Conservation (phyloP, 2,113 vertebrate species). For the Anguilla rostrata region DNA sequence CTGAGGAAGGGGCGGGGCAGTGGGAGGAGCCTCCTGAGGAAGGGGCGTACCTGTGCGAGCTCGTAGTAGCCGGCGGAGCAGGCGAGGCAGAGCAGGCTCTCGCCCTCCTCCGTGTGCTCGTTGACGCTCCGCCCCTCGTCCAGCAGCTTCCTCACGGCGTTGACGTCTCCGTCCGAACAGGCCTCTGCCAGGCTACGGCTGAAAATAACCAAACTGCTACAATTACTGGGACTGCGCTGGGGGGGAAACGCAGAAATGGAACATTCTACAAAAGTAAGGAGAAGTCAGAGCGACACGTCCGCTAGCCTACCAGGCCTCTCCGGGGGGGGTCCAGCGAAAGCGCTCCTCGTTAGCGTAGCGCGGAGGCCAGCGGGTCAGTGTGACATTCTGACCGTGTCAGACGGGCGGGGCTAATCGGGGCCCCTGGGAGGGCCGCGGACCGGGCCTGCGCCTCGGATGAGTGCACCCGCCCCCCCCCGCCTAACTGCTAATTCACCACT, state of each 20-base stretch:
- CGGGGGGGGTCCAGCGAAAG: no score
- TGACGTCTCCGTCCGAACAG: slow-evolving; percentile 97
- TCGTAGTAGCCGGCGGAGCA: slow-evolving; percentile 98
- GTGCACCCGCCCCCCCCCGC: no score
- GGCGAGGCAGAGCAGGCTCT: slow-evolving; percentile 94
- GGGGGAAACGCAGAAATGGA: slow-evolving; percentile 32
- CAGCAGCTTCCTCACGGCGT: slow-evolving; percentile 93
- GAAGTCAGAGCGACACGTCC: neutral
- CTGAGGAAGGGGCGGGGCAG: neutral
- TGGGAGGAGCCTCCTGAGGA: neutral
- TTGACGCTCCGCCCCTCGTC: slow-evolving; percentile 97
- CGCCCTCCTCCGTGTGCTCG: slow-evolving; percentile 97
- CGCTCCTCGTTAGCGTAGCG: no score
- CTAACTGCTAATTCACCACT: no score
- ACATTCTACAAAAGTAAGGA: neutral
- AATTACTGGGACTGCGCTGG: slow-evolving; percentile 80
- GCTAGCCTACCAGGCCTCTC: no score
- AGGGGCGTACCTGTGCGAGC: slow-evolving; percentile 87
- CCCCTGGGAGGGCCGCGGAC: no score
- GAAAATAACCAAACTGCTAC: slow-evolving; percentile 84
- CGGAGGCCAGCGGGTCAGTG: no score
- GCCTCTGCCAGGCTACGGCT: slow-evolving; percentile 99
- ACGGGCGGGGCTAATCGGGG: no score
- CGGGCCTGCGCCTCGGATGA: no score
- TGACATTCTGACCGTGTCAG: no score